These are phyloP conservation scores for Microctenopoma lineatum DNA, from an alignment of 2,797 vertebrate species.

Conservation along the genomic window DNA sequence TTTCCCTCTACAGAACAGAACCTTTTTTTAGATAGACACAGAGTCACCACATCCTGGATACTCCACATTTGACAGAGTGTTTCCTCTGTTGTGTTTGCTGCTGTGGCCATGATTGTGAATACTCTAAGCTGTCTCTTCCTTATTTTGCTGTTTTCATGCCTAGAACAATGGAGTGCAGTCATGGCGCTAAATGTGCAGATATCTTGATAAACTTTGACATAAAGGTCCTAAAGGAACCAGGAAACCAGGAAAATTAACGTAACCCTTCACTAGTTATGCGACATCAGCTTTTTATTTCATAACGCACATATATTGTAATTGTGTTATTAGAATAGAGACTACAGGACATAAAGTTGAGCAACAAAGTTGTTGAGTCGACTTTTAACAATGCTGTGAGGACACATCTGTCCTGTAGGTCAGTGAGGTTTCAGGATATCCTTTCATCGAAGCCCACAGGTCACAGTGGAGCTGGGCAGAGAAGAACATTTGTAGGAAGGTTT, in stretches of 20 bases:
- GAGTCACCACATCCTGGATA: conserved; percentile 64
- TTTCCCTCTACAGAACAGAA: not conserved
- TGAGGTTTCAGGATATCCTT: conserved; percentile 66
- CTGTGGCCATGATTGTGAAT: conserved; percentile 60
- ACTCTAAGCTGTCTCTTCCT: conserved; percentile 64
- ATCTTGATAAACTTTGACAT: conserved; percentile 46
- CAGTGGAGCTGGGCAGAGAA: conserved; percentile 4
- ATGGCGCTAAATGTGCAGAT: conserved; percentile 37
- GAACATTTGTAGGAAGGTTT: conserved; percentile 14
- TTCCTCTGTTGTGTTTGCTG: conserved; percentile 70
- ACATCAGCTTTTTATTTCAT: not conserved
- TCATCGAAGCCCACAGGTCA: conserved; percentile 31
- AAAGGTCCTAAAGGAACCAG: not conserved
- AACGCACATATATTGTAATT: not conserved
- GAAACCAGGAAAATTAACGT: not conserved
- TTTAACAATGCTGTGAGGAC: conserved; percentile 28
- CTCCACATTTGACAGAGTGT: conserved; percentile 52
- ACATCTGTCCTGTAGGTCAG: conserved; percentile 47
- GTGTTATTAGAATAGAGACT: not conserved
- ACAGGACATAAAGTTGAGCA: conserved; percentile 16
- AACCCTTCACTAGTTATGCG: not conserved
- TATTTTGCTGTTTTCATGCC: conserved; percentile 64
- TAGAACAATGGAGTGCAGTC: conserved; percentile 72
- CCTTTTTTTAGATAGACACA: conserved; percentile 50
- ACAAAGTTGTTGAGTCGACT: conserved; percentile 27